Evolutionary conservation across 2,797 vertebrate species (phyloP), one percentile per base, ranked within the genome.

Genomic region (Muraenolepis orangiensis): DNA sequence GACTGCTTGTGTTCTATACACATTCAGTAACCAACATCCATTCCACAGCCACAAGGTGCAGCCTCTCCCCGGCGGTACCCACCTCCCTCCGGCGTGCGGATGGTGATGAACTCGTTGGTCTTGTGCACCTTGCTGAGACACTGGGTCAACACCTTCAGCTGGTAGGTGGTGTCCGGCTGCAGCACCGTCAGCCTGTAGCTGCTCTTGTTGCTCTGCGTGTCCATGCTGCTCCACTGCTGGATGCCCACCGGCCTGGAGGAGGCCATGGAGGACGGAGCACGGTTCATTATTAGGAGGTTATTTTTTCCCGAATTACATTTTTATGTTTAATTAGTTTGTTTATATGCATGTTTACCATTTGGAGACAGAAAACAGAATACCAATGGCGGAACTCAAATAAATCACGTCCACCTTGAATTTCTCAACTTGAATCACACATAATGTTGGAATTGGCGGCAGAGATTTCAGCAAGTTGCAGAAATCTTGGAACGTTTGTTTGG

Each of bases 201-300:
- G 70, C 94, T 95, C 87, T 99, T 99, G 88, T 95, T 98, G 91
- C 96, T 98, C 88, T 98, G 95, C 0, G 96, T 98, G 83, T 99
- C 97, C 90, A 98, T 85, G 0, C 79, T 78, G 74, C 94, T 96
- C 97, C 96, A 99, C 26, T 93, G 80, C 86, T 95, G 95, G 16
- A 94, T 92, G 6, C 96, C 96, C 0, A 98, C 94, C 1, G 88
- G 80, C 86, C 98, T 99, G 90, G 0, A 16, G 42, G 2, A 16
- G 23, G 36, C 11, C 20, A 10, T 23, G 20, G 2, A 26, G 57
- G 57, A 4, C 10, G 8, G 51, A 57, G 51, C 8, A 26, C n/a
- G 23, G 8, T 34, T 34, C 8, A 34, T 34, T 34, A 34, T 34
- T 34, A 34, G 3, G 8, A 3, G 8, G 8, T 4, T 34, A 34